Base-by-base conservation (phyloP, 2,797 vertebrate species). In the Danio kyathit region DNA sequence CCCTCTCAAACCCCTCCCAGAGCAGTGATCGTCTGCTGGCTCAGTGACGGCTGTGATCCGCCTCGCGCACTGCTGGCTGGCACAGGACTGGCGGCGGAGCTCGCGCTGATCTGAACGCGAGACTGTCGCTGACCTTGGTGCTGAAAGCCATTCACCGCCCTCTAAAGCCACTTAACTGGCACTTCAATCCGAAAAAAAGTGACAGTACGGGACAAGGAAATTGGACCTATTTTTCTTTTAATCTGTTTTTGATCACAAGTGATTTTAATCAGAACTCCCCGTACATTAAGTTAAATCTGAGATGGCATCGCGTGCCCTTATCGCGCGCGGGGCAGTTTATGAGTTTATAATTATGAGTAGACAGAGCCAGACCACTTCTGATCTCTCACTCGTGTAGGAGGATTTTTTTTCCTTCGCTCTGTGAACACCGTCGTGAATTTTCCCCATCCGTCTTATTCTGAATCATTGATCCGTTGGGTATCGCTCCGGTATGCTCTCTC, bases 91-190 rank as follows among this genome's bases (percentile, higher is more conserved):
- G 89, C 81, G 78, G 78, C 64, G 67, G 73, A 84, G 56, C 46
- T 49, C 80, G 59, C 78, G 66, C 81, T 76, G 83, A 79, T 80
- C 81, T 76, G 63, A 73, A 64, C 81, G 80, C 69, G 66, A 81
- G 76, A 82, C 86, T 82, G 90, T 87, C 88, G 90, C 94, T 93
- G 93, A 94, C 95, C 89, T 93, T 91, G 89, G 92, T 94, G 88
- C 94, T 94, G 94, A 94, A 91, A 83, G 74, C 66, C 60, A 29
- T 49, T 67, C 70, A 67, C 66, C 17, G 65, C 60, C 59, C 48
- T 80, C 88, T 86, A 89, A 89, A 90, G 91, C 92, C 92, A 87
- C 90, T 79, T 61, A 63, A 57, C 51, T 21, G 66, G 51, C 16
- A 64, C 81, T 79, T 64, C 52, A 49, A 65, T 65, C 73, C 43